phyloP scores from a whole-genome alignment of 2,888 invertebrate genomes.

The Dynastes maya region DNA sequence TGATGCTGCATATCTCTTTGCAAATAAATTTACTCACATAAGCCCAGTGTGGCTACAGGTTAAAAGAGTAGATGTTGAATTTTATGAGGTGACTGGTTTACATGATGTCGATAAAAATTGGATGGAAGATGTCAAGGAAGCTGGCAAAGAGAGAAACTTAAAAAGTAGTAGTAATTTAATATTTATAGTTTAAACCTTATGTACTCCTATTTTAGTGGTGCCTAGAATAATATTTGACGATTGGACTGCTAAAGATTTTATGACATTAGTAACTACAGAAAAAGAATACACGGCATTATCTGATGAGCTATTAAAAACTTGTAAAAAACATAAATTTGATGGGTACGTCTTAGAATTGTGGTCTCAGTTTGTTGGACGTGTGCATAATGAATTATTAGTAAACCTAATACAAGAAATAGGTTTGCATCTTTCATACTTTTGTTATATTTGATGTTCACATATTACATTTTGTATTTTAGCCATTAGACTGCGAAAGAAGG shows the following conservation, averaged over 20 bases:
- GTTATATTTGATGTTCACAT: no score
- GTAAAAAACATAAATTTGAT: conserved; percentile 86
- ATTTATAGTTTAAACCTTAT: not conserved
- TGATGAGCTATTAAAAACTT: conserved; percentile 78
- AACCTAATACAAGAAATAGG: conserved; percentile 75
- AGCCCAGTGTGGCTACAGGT: conserved; percentile 97
- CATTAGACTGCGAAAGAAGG: conserved; percentile 73
- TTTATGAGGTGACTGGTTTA: conserved; percentile 79
- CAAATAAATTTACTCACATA: conserved; percentile 89
- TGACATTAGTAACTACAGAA: conserved; percentile 79
- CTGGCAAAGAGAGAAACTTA: conserved; percentile 72
- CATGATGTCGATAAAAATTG: conserved; percentile 92
- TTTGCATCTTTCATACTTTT: not conserved
- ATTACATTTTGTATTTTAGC: conserved; percentile 67
- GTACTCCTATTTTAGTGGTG: conserved; percentile 76
- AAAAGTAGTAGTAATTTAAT: conserved; percentile 72
- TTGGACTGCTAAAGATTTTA: conserved; percentile 85
- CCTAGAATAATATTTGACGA: conserved; percentile 93
- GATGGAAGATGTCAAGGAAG: conserved; percentile 81
- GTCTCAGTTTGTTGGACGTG: conserved; percentile 84
- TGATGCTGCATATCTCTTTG: conserved; percentile 92
- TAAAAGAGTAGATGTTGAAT: conserved; percentile 75
- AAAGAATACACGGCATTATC: conserved; percentile 80
- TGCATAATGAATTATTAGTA: conserved; percentile 74
- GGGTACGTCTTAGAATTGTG: conserved; percentile 94